Base-by-base conservation (phyloP, 2,888 invertebrate species). In the Chesias legatella region DNA sequence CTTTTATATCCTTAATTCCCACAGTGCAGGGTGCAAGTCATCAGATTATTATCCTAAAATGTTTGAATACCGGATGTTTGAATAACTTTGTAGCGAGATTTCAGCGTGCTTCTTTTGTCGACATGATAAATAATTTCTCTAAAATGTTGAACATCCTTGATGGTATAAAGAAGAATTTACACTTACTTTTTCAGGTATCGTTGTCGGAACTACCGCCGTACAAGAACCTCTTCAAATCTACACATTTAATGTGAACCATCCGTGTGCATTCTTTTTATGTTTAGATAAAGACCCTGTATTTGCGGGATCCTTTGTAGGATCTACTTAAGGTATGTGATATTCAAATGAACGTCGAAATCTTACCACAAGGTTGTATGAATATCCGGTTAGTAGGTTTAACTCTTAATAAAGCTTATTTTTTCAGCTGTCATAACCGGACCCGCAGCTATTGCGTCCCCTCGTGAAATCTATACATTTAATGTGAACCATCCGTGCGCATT, bases 161-260 rank as follows among this genome's bases (percentile, higher is more conserved):
- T n/a, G n/a, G n/a, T n/a, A n/a, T n/a, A n/a, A n/a, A n/a, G n/a
- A n/a, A n/a, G n/a, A n/a, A n/a, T n/a, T n/a, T n/a, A n/a, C n/a
- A n/a, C n/a, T 51, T 10, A 25, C 4, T 31, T 17, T 57, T 62
- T 34, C 59, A 62, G 59, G 47, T 22, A 7, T 51, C 6, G 27
- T 49, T 6, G 36, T 57, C n/a, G 36, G 39, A 8, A 51, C 47
- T 6, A 38, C 61, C 8, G 45, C 43, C 30, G 37, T 40, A 10
- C n/a, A 29, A 6, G 17, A 23, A 7, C 13, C 26, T 9, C 45
- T 37, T 21, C 7, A 37, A 10, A 21, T 11, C 11, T 33, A 38
- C 7, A 21, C 7, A 13, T 52, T 60, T 27, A 36, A 34, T 10
- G 56, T 55, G 8, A 33, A 57, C 23, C 53, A 44, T 28, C 48